Evolutionary conservation across 2,888 invertebrate species (phyloP), one percentile per base, ranked within the genome.

Genomic region (Diarsia dahlii): DNA sequence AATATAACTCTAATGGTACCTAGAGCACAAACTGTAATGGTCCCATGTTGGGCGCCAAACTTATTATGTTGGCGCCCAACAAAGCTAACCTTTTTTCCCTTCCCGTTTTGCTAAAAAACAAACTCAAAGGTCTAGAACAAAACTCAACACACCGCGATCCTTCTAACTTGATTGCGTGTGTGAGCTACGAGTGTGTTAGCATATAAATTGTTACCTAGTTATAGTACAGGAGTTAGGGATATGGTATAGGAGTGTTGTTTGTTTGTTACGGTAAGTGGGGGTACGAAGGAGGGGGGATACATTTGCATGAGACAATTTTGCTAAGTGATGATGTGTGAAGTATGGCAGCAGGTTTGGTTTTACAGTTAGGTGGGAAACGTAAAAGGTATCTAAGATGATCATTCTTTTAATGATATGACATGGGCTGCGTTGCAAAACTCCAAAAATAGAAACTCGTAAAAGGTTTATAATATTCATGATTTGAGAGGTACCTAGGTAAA

Each of bases 271-370:
- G 73, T 67, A 64, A 50, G 46, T 58, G 63, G 65, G 68, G 71
- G 71, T 66, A 73, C 67, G 67, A 18, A 15, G 12, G 68, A 67
- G 67, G 56, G 67, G 54, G 54, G 52, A 39, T 63, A 78, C 83
- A 90, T 91, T 89, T 90, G 89, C 91, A 90, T 91, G 87, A 89
- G 79, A 88, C 84, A 90, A 90, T 90, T 60, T 86, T 86, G 80
- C 86, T 89, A 89, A 90, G 89, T 90, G 89, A 87, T 80, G 82
- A 78, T 73, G 72, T 78, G 79, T 77, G 79, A 82, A 76, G 62
- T 68, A 63, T 76, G 80, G 69, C 64, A 71, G 54, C 56, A 63
- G 68, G 46, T 56, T 63, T 3, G 20, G 23, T 39, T 64, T 20
- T 34, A 10, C 13, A 46, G 9, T 79, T 54, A 52, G 8, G 46